phyloP scores from a whole-genome alignment of 2,113 vertebrate species.

The Amia ocellicauda region DNA sequence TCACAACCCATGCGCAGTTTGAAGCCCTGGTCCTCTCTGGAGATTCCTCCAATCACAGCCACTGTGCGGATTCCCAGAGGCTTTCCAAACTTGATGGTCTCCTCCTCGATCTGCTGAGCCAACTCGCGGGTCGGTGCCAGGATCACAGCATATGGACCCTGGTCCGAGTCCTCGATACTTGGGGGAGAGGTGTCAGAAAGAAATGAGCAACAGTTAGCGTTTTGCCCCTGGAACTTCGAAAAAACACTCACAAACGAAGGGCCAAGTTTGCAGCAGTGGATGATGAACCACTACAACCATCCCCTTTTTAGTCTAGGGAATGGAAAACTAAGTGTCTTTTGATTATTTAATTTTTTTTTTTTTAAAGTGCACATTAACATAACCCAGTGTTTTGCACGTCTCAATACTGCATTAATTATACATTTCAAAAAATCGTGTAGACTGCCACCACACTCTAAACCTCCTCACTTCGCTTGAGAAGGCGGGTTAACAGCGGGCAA shows the following conservation, averaged over 20 bases:
- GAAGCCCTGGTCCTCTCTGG: slow-evolving; percentile 96
- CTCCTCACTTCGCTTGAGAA: too few relatives aligned
- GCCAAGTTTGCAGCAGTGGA: not conserved
- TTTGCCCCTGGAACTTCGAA: too few relatives aligned
- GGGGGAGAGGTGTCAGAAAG: not conserved
- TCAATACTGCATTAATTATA: too few relatives aligned
- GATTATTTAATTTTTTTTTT: too few relatives aligned
- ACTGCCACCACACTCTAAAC: too few relatives aligned
- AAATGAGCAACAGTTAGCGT: not conserved
- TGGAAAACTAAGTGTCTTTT: too few relatives aligned
- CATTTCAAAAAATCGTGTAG: too few relatives aligned
- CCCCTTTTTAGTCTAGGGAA: too few relatives aligned
- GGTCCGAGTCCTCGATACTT: slow-evolving; percentile 96
- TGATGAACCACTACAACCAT: too few relatives aligned
- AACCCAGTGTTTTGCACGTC: too few relatives aligned
- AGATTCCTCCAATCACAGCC: slow-evolving; percentile 95
- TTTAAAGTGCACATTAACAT: too few relatives aligned
- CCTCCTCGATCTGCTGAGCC: slow-evolving; percentile 98
- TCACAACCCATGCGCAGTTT: slow-evolving; percentile 95
- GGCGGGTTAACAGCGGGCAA: too few relatives aligned
- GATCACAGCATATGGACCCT: slow-evolving; percentile 95
- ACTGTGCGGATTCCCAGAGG: slow-evolving; percentile 93
- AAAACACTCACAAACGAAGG: not conserved
- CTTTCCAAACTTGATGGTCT: slow-evolving; percentile 97
- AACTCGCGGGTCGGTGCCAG: slow-evolving; percentile 93